Conservation (phyloP, 2,113 vertebrate genomes). For the Caretta caretta region DNA sequence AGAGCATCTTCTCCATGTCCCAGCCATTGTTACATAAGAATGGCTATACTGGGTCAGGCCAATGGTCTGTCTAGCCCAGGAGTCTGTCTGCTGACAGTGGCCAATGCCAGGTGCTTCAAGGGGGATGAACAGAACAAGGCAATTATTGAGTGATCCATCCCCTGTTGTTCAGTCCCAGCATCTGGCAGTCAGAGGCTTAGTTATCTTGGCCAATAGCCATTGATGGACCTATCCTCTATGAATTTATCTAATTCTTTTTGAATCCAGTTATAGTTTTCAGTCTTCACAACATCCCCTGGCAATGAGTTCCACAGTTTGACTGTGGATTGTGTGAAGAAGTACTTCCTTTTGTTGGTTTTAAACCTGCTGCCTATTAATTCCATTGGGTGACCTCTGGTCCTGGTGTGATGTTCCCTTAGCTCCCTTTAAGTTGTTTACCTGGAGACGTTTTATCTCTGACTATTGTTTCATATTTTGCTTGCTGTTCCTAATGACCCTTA, state of each 20-base stretch:
- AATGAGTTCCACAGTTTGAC: background rate
- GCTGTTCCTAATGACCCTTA: background rate
- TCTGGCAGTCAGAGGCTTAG: background rate
- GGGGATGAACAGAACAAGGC: background rate
- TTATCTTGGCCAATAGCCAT: background rate
- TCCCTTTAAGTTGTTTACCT: background rate
- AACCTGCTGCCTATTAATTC: background rate
- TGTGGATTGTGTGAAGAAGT: background rate
- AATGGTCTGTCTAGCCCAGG: background rate
- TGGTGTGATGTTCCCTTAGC: background rate
- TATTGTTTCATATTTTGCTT: conserved; percentile 1
- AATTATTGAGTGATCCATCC: background rate
- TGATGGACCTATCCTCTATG: background rate
- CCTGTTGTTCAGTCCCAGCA: background rate
- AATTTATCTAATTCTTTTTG: background rate
- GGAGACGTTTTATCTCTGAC: background rate
- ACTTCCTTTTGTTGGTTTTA: background rate
- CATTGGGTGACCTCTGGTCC: background rate
- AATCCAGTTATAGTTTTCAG: background rate
- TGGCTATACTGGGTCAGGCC: background rate
- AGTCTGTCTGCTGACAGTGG: background rate
- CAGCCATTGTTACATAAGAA: background rate
- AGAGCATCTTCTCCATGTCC: background rate
- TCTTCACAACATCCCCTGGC: background rate
- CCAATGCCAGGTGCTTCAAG: background rate